These are phyloP conservation scores for Xiphydria camelus DNA, from an alignment of 2,888 invertebrate species.

Conservation along the genomic window DNA sequence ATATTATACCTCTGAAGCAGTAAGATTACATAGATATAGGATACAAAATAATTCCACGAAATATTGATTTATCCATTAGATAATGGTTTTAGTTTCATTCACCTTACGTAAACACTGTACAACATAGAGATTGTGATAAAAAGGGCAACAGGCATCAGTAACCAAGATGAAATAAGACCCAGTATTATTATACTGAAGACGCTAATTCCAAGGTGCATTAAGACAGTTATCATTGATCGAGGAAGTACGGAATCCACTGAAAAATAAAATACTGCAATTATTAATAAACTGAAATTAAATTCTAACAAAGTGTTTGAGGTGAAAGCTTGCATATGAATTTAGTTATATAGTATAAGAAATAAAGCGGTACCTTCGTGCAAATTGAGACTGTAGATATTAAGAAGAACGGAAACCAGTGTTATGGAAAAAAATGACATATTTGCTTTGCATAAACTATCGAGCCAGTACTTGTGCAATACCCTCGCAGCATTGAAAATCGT, in stretches of 20 bases:
- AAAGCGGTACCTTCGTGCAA: conserved; percentile 59
- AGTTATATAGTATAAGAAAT: conserved; percentile 1
- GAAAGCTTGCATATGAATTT: too few relatives aligned
- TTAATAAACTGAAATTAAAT: background rate
- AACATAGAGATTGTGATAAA: conserved; percentile 53
- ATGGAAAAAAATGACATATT: conserved; percentile 60
- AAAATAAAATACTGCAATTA: too few relatives aligned
- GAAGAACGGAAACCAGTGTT: conserved; percentile 59
- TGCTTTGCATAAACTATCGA: conserved; percentile 58
- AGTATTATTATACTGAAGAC: conserved; percentile 58
- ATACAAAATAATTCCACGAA: background rate
- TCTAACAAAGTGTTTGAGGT: too few relatives aligned
- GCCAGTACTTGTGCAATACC: conserved; percentile 59
- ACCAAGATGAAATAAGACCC: conserved; percentile 58
- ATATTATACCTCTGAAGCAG: conserved; percentile 28
- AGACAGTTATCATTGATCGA: conserved; percentile 60
- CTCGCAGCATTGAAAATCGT: conserved; percentile 60
- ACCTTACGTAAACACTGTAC: conserved; percentile 53
- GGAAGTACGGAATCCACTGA: conserved; percentile 63
- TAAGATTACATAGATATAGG: background rate
- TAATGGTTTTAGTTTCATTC: conserved; percentile 23
- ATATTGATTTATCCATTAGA: background rate
- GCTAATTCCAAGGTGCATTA: conserved; percentile 62
- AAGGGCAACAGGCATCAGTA: conserved; percentile 57
- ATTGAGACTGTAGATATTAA: conserved; percentile 62